phyloP scores from a whole-genome alignment of 2,888 invertebrate species.

The Cactoblastis cactorum region DNA sequence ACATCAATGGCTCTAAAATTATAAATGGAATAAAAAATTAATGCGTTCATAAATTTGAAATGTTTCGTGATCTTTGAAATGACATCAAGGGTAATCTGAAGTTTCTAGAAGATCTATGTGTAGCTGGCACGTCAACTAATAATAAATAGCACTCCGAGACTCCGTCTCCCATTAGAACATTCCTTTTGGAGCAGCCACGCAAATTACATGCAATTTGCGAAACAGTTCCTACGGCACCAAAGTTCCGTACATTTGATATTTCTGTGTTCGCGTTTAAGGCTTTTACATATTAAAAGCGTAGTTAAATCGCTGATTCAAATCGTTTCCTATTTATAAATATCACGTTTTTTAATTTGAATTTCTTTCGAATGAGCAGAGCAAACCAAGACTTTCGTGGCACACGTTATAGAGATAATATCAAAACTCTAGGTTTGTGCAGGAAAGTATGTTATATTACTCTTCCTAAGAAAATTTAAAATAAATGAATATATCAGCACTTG shows the following conservation, averaged over 20 bases:
- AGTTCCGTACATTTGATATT: slow-evolving; percentile 56
- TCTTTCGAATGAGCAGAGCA: no score
- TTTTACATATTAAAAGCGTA: background rate
- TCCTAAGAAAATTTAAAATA: no score
- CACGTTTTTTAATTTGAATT: no score
- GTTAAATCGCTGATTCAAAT: background rate
- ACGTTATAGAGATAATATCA: no score
- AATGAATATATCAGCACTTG: no score
- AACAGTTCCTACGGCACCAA: slow-evolving; percentile 46
- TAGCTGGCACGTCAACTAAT: slow-evolving; percentile 8
- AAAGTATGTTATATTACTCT: no score
- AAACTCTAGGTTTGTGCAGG: no score
- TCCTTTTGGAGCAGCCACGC: slow-evolving; percentile 46
- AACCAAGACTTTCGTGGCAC: no score
- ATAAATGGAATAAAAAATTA: no score
- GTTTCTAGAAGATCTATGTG: background rate
- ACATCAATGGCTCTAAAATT: no score
- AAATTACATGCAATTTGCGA: slow-evolving; percentile 63
- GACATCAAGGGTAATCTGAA: background rate
- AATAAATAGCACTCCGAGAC: slow-evolving; percentile 25
- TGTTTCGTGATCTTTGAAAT: background rate
- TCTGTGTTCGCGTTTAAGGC: slow-evolving; percentile 28
- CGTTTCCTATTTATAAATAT: no score
- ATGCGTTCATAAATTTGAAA: background rate
- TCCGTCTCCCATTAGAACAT: slow-evolving; percentile 53